Evolutionary conservation across 2,888 invertebrate species (phyloP).

Genomic region (Caenorhabditis sp.): DNA sequence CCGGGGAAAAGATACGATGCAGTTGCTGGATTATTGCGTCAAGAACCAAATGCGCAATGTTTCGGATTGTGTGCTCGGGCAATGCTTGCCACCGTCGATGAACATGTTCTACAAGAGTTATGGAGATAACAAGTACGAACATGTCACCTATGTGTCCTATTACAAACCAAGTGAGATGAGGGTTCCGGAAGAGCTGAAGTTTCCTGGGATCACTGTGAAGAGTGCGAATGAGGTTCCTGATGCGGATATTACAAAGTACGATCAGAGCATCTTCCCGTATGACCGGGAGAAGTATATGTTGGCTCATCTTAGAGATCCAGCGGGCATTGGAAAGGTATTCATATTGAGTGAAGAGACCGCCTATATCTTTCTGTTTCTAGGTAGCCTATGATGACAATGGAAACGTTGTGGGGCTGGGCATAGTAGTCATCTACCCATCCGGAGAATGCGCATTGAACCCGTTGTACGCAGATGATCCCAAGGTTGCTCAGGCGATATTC

Average conservation of each 20-base stretch:
- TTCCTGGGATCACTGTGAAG: slow-evolving; percentile 1
- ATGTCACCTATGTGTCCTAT: neutral
- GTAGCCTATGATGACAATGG: slow-evolving; percentile 22
- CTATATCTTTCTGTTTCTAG: neutral
- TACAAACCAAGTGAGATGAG: slow-evolving; percentile 4
- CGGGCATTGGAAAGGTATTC: slow-evolving; percentile 27
- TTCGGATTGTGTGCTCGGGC: neutral
- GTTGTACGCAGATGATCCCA: slow-evolving; percentile 32
- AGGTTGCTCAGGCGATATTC: slow-evolving; percentile 38
- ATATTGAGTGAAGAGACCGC: neutral
- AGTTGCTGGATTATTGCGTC: neutral
- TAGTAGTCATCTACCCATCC: slow-evolving; percentile 25
- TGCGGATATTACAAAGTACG: slow-evolving; percentile 28
- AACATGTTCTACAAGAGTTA: neutral
- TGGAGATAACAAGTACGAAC: neutral
- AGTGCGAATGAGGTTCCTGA: slow-evolving; percentile 35
- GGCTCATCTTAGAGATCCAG: slow-evolving; percentile 24
- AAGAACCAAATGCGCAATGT: neutral
- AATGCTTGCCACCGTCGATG: neutral
- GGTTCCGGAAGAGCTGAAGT: neutral
- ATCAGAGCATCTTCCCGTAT: slow-evolving; percentile 32
- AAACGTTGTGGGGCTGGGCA: slow-evolving; percentile 35
- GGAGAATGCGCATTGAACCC: slow-evolving; percentile 38
- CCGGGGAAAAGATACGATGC: slow-evolving; percentile 1
- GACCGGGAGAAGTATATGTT: slow-evolving; percentile 32